phyloP scores from a whole-genome alignment of 2,888 invertebrate species.

The Seira musarum region DNA sequence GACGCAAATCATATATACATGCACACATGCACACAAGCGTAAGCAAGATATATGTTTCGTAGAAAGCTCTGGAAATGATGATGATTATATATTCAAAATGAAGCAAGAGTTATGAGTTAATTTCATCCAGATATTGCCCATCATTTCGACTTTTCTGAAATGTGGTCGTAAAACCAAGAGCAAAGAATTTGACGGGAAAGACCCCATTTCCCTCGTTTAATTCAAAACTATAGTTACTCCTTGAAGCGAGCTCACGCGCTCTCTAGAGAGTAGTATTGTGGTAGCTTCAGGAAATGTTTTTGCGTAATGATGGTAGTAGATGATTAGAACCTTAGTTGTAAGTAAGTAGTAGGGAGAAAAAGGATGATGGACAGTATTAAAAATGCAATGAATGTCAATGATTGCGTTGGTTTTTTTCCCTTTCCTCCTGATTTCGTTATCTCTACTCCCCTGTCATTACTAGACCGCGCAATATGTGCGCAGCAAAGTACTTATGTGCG shows the following conservation, averaged over 20 bases:
- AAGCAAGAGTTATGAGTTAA: background rate
- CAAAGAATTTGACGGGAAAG: background rate
- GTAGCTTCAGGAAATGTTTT: background rate
- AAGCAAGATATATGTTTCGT: no score
- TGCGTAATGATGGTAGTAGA: background rate
- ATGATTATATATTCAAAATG: slow-evolving; percentile 4
- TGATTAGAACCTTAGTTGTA: background rate
- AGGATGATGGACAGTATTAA: slow-evolving; percentile 47
- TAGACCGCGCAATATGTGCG: background rate
- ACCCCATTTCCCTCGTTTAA: background rate
- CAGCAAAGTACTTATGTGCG: background rate
- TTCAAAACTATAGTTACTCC: background rate
- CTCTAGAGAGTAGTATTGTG: background rate
- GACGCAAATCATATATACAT: no score
- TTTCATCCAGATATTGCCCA: slow-evolving; percentile 7
- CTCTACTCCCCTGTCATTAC: background rate
- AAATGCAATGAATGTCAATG: slow-evolving; percentile 53
- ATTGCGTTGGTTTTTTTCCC: slow-evolving; percentile 19
- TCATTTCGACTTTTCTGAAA: background rate
- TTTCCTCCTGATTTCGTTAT: slow-evolving; percentile 1
- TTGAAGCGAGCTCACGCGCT: background rate
- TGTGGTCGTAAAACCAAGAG: background rate
- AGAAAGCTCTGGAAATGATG: no score
- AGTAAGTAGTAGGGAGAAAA: background rate
- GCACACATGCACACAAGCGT: no score